These are phyloP conservation scores for Acomys russatus DNA, from an alignment of 2,797 vertebrate genomes.

Conservation along the genomic window DNA sequence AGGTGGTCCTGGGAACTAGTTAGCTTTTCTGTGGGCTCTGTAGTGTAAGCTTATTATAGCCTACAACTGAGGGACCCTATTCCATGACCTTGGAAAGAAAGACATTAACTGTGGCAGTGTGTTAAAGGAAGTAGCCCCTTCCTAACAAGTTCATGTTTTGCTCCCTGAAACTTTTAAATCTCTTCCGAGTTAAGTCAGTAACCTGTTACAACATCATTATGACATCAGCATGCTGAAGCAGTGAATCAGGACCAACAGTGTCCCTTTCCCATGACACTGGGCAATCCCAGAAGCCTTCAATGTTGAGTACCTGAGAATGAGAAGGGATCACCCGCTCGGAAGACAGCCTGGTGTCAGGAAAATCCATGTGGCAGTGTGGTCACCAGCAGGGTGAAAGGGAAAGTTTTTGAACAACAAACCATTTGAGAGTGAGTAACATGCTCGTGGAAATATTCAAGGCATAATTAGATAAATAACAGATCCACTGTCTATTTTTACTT, in stretches of 20 bases:
- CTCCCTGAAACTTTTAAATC: background rate
- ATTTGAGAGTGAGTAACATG: constrained; percentile 90
- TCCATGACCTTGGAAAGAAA: background rate
- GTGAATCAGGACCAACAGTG: background rate
- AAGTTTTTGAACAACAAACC: constrained; percentile 91
- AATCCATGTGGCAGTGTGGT: constrained; percentile 86
- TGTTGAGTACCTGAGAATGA: background rate
- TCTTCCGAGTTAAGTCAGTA: background rate
- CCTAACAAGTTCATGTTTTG: background rate
- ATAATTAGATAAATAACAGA: constrained; percentile 96
- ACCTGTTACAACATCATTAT: background rate
- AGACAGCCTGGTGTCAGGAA: constrained; percentile 75
- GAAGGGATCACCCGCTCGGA: constrained; percentile 42
- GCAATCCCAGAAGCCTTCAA: background rate
- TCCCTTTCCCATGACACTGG: too few species aligned
- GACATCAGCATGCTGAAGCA: too few species aligned
- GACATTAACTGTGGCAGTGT: background rate
- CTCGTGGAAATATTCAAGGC: constrained; percentile 92
- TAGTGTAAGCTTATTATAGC: background rate
- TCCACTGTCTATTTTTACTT: constrained; percentile 94
- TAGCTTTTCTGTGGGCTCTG: background rate
- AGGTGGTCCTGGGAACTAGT: background rate
- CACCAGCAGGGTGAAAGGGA: constrained; percentile 85
- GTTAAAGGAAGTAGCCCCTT: background rate
- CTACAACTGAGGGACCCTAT: background rate